phyloP scores from a whole-genome alignment of 1,140 invertebrate species.

The Eulimnadia texana region DNA sequence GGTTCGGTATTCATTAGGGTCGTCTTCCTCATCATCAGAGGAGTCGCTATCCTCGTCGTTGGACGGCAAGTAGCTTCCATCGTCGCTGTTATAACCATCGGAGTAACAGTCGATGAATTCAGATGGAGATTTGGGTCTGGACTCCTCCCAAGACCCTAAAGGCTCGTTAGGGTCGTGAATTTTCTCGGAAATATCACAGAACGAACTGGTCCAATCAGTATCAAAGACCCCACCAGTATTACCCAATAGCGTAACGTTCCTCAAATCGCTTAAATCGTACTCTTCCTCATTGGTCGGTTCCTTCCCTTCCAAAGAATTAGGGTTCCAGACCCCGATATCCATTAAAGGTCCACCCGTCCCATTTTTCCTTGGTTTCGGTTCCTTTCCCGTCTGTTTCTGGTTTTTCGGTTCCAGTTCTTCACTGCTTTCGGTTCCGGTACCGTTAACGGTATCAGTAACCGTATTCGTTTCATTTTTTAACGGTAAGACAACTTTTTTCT shows the following conservation, averaged over 20 bases:
- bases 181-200: not conserved
- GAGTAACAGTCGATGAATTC: not conserved
- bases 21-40: conserved; percentile 24
- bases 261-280: conserved; percentile 9
- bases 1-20: conserved; percentile 22
- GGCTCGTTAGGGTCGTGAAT: not conserved
- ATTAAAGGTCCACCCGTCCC: not conserved
- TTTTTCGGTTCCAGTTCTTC: not conserved
- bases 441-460: not conserved
- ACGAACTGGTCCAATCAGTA: not conserved
- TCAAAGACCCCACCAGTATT: conserved; percentile 3
- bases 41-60: conserved; percentile 14
- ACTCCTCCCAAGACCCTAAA: not conserved
- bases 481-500: conserved; percentile 2
- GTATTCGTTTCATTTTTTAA: not conserved
- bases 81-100: conserved; percentile 8
- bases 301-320: conserved; percentile 12
- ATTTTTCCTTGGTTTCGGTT: conserved; percentile 4
- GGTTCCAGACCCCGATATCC: conserved; percentile 14
- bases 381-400: not conserved
- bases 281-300: conserved; percentile 21
- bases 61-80: not conserved
- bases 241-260: conserved; percentile 10
- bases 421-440: not conserved
- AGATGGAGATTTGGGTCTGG: not conserved